Base-by-base conservation (phyloP, 2,888 invertebrate genomes). In the Rhynchonema sp. region DNA sequence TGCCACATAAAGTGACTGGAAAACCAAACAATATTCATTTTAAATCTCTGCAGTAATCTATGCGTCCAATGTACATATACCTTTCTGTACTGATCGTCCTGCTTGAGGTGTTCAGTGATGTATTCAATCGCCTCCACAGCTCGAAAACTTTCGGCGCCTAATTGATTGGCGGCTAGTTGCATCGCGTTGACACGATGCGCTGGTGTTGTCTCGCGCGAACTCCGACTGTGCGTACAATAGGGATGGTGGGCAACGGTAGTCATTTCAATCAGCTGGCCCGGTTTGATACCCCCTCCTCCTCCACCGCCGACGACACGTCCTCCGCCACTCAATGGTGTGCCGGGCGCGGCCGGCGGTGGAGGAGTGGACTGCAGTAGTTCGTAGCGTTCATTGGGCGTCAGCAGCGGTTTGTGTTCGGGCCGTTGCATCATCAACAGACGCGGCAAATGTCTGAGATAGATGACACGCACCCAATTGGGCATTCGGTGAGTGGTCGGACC, bases 381-480 rank as follows among this genome's bases (percentile, higher is more conserved):
- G 17, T 38, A 38, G 9, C 38, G 38, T 38, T 38, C 38, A 38
- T 17, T 22, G 20, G 22, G 26, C 27, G 55, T 22, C 55, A 61
- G 63, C 22, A 70, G 66, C 22, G 69, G 69, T 62, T 68, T 69
- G 56, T 25, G 46, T 46, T 46, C n/a, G 1, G 96, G 94, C 69
- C 94, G 81, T 70, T 88, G 86, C 92, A 96, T 94, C 66, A 92
- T 80, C 66, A 96, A 78, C 68, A 87, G 79, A 61, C 86, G 83
- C 58, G 94, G 94, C 70, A 94, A 79, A 73, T 89, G 87, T 76
- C 92, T 87, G 55, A 98, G 82, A 25, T 23, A 55, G 25, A 26
- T 26, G 3, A 55, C 83, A 59, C 94, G 82, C 68, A 92, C 89
- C 90, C 91, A 91, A 69, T 87, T 83, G 56, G 96, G 94, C 98